Evolutionary conservation across 2,888 invertebrate genomes (phyloP).

Genomic region (Cylindroiulus punctatus): DNA sequence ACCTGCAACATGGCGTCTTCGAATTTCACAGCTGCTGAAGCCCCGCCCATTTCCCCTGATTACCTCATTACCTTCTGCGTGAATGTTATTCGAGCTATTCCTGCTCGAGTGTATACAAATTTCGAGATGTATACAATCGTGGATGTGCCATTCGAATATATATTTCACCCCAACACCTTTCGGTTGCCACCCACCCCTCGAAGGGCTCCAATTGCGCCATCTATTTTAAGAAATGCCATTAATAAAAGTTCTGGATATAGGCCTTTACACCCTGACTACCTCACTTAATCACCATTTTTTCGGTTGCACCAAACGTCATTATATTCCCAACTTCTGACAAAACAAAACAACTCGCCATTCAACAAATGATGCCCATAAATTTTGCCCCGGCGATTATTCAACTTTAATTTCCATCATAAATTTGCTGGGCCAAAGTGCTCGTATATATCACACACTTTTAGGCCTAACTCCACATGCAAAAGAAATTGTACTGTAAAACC

Average conservation of each 20-base stretch:
- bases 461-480: too few relatives aligned
- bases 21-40: neutral
- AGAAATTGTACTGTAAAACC: too few relatives aligned
- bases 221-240: neutral
- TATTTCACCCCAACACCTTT: neutral
- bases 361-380: constrained; percentile 42
- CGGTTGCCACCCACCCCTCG: neutral
- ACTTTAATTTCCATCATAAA: constrained; percentile 25
- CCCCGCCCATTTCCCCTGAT: neutral
- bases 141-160: neutral
- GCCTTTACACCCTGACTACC: constrained; percentile 1
- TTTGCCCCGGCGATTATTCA: neutral
- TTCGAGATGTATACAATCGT: neutral
- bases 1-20: neutral
- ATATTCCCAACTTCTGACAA: constrained; percentile 21
- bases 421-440: constrained; percentile 14
- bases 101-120: neutral
- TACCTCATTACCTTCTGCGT: neutral
- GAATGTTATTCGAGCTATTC: neutral
- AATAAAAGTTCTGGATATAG: constrained; percentile 9
- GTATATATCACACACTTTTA: neutral
- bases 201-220: neutral
- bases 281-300: constrained; percentile 40
- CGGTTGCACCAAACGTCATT: constrained; percentile 36
- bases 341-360: constrained; percentile 45